Base-by-base conservation (phyloP, 2,888 invertebrate species). In the Aspidapion aeneum region DNA sequence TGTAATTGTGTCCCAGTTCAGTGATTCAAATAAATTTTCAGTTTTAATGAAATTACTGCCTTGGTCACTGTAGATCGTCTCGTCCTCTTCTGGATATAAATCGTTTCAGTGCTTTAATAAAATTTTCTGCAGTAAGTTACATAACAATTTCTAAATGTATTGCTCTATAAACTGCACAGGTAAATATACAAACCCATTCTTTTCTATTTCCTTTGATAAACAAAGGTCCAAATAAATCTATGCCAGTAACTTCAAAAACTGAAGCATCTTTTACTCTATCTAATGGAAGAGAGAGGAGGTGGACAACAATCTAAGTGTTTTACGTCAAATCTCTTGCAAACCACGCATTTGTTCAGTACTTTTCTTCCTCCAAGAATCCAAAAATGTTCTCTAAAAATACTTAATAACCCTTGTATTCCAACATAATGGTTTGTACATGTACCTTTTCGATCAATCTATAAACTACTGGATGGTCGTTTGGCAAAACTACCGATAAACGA, bases 201-300 rank as follows among this genome's bases (percentile, higher is more conserved):
- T 76, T 74, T 18, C 64, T 49, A 5, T 71, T 69, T 21, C 61
- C 69, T 55, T 66, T 73, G 3, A 77, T 62, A 21, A 58, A 66
- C 16, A 80, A 54, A 0, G 80, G 79, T 0, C 80, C 80, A 2
- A 74, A 72, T 51, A 79, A 70, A 64, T 79, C 78, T 1, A 79
- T 66, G 1, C 77, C 79, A 1, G 65, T 66, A 1, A 74, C 64
- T 62, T 77, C 74, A 70, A 77, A 75, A 17, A 66, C 66, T 2
- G 63, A 51, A n/a, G 72, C 71, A 62, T 74, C 71, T 16, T 68
- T 64, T 1, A 75, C 71, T 9, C 75, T 66, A 65, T 76, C 68
- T 12, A 64, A 20, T 12, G 75, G 76, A n/a, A n/a, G n/a, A n/a
- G 18, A 77, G 66, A 1, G 74, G 69, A 9, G 72, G 65, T 17